Evolutionary conservation across 2,888 invertebrate species (phyloP).

Genomic region (Cataglyphis altisquamis): DNA sequence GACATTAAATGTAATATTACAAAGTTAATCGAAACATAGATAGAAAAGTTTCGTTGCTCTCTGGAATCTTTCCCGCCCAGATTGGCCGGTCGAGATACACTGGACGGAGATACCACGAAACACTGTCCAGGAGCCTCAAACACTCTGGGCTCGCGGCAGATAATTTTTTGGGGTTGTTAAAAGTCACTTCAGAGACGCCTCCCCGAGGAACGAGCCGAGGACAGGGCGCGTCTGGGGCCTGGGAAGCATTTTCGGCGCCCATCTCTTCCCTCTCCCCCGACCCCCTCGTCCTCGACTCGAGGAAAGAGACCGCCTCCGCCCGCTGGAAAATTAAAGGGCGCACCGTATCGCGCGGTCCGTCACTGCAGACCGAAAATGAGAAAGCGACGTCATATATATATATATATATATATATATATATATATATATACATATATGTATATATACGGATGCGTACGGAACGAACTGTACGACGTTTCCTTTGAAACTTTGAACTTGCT

Average conservation of each 20-base stretch:
- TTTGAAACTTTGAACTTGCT: constrained; percentile 56
- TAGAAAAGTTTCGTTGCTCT: background rate
- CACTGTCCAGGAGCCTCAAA: constrained; percentile 80
- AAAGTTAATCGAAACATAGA: background rate
- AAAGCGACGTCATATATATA: constrained; percentile 31
- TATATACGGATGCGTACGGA: constrained; percentile 29
- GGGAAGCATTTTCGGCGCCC: constrained; percentile 76
- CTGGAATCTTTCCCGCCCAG: constrained; percentile 39
- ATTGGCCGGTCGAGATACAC: constrained; percentile 67
- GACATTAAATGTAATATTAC: background rate
- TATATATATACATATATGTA: background rate
- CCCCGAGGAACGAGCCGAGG: constrained; percentile 41
- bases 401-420: background rate
- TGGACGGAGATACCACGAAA: constrained; percentile 75
- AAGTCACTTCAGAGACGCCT: constrained; percentile 78
- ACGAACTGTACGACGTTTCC: constrained; percentile 38
- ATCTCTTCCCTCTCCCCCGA: constrained; percentile 20
- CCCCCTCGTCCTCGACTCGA: background rate
- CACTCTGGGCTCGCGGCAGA: constrained; percentile 70
- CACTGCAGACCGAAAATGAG: constrained; percentile 39
- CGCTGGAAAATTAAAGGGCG: constrained; percentile 73
- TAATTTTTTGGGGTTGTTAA: constrained; percentile 80
- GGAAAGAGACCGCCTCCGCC: constrained; percentile 32
- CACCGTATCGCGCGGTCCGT: constrained; percentile 55
- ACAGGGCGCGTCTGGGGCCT: constrained; percentile 62